Conservation (phyloP, 2,888 invertebrate species). For the Linyphia triangularis region DNA sequence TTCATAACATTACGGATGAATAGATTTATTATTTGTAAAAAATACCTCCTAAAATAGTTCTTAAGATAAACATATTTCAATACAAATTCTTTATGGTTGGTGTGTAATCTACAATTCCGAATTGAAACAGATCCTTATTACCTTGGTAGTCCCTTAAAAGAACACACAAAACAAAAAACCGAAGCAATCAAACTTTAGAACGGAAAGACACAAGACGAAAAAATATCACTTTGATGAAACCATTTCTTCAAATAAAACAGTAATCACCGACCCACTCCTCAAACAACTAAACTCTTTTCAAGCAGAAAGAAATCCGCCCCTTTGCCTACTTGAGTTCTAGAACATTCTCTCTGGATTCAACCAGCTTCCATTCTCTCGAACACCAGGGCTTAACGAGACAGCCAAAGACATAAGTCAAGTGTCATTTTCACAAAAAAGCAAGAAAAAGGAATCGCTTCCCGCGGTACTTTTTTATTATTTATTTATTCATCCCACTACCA, state of each 20-base stretch:
- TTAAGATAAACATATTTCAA: too few relatives aligned
- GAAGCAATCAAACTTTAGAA: neutral
- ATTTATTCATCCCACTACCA: constrained; percentile 18
- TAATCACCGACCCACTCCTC: neutral
- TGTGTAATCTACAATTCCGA: too few relatives aligned
- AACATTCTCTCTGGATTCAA: neutral
- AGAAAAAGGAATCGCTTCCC: neutral
- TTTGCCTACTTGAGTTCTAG: neutral
- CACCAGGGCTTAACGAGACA: constrained; percentile 31
- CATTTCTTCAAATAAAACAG: neutral
- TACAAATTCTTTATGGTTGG: too few relatives aligned
- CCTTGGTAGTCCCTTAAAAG: neutral
- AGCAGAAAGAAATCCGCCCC: neutral
- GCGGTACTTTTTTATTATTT: constrained; percentile 6
- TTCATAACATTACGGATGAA: too few relatives aligned
- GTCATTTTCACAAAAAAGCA: constrained; percentile 39
- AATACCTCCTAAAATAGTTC: too few relatives aligned
- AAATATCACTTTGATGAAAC: neutral
- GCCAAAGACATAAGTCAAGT: constrained; percentile 42
- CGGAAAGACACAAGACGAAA: neutral
- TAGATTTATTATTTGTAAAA: too few relatives aligned
- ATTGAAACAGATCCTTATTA: too few relatives aligned
- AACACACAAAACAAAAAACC: too few relatives aligned
- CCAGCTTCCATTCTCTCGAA: neutral
- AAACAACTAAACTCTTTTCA: neutral